These are phyloP conservation scores for Strigamia crassipes DNA, from an alignment of 2,888 invertebrate genomes.

Conservation along the genomic window DNA sequence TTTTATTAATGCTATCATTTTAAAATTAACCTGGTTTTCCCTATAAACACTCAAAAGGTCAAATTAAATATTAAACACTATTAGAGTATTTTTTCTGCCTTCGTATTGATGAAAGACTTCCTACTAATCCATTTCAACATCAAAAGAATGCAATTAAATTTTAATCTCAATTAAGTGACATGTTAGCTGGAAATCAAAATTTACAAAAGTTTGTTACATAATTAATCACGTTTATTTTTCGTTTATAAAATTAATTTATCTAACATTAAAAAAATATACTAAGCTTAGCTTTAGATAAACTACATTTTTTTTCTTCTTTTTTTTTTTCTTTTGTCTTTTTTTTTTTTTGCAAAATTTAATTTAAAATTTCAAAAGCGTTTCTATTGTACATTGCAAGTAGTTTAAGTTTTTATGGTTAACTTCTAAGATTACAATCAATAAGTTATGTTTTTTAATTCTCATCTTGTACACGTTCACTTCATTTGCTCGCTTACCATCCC, in stretches of 20 bases:
- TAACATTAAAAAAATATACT: too few species aligned
- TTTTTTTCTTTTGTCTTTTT: too few species aligned
- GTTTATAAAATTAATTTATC: not conserved
- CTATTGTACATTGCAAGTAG: too few species aligned
- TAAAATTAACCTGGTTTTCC: not conserved
- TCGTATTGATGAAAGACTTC: not conserved
- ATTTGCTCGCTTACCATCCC: not conserved
- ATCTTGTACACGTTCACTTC: conserved; percentile 12
- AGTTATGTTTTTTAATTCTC: not conserved
- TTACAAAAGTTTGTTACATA: not conserved
- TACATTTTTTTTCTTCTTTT: too few species aligned
- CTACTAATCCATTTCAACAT: not conserved
- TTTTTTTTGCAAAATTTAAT: too few species aligned
- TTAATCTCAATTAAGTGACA: not conserved
- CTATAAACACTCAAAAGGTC: not conserved
- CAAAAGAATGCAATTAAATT: not conserved
- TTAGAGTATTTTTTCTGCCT: not conserved
- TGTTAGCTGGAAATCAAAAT: not conserved
- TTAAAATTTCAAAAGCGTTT: too few species aligned
- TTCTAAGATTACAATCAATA: not conserved
- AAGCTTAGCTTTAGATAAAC: too few species aligned
- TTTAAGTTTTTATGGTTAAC: too few species aligned
- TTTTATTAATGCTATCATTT: not conserved
- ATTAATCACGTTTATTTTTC: not conserved
- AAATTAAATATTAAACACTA: not conserved